phyloP scores from a whole-genome alignment of 2,888 invertebrate genomes.

The Cephus spinipes region DNA sequence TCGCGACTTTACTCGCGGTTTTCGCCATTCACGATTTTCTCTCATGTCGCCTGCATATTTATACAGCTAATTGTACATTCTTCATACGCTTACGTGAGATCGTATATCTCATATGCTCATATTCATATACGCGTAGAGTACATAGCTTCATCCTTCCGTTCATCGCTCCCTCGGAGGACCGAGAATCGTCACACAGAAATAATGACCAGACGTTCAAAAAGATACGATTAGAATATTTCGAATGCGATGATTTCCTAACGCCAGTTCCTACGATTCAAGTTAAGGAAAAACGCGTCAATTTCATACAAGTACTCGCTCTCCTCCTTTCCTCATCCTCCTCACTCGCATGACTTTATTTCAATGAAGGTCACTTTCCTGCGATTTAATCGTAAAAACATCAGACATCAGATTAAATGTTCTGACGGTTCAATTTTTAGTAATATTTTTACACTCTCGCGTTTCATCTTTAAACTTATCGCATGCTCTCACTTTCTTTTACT shows the following conservation, averaged over 20 bases:
- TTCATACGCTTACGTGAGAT: constrained; percentile 41
- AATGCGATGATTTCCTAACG: constrained; percentile 28
- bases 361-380: constrained; percentile 58
- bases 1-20: constrained; percentile 41
- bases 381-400: constrained; percentile 58
- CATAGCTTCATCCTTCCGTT: background rate
- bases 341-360: constrained; percentile 47
- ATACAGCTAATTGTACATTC: constrained; percentile 45
- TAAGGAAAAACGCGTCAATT: background rate
- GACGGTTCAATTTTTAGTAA: constrained; percentile 41
- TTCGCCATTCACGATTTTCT: constrained; percentile 14
- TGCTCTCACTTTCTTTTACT: constrained; percentile 17
- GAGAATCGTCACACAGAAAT: background rate
- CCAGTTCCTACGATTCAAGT: constrained; percentile 39
- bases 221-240: constrained; percentile 28
- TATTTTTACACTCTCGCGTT: constrained; percentile 27
- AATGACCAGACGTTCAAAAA: background rate
- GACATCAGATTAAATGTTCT: constrained; percentile 44
- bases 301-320: background rate
- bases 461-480: constrained; percentile 24
- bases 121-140: constrained; percentile 38
- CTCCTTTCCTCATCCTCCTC: constrained; percentile 4
- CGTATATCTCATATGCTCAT: constrained; percentile 35
- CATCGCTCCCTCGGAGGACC: no score
- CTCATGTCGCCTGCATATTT: constrained; percentile 35